phyloP scores from a whole-genome alignment of 2,797 vertebrate species.

The Peromyscus aztecus region DNA sequence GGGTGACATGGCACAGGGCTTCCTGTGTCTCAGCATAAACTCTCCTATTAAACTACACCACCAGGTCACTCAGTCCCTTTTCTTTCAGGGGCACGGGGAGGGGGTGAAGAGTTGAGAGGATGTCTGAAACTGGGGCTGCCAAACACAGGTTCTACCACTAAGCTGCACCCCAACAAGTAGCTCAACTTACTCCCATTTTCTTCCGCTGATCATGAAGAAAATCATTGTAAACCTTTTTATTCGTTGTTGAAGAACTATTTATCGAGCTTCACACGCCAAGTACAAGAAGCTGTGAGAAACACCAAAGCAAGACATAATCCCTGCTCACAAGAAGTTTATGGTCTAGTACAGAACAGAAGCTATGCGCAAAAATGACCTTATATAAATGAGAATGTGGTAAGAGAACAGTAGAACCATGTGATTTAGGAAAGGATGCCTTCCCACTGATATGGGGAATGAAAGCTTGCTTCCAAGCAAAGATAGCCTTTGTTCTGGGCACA shows the following conservation, averaged over 20 bases:
- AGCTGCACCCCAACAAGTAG: not conserved
- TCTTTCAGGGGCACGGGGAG: too few species aligned
- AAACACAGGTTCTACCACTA: not conserved
- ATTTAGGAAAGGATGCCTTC: constrained; percentile 41
- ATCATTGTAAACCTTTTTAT: constrained; percentile 30
- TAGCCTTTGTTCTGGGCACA: not conserved
- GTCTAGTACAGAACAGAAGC: constrained; percentile 32
- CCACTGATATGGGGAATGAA: not conserved
- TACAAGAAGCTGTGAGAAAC: constrained; percentile 40
- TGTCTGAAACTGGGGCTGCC: not conserved
- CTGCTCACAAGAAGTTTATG: constrained; percentile 43
- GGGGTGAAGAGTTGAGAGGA: too few species aligned
- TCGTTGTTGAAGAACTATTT: not conserved
- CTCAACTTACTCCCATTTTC: constrained; percentile 19
- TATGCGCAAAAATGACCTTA: constrained; percentile 5
- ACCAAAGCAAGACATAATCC: not conserved
- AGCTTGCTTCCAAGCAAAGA: not conserved
- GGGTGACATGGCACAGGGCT: not conserved
- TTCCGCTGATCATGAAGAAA: not conserved
- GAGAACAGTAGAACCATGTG: not conserved
- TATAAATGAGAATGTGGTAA: not conserved
- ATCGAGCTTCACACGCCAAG: constrained; percentile 17
- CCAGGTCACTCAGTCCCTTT: not conserved
- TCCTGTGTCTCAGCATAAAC: not conserved
- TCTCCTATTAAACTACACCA: too few species aligned